Evolutionary conservation across 2,113 vertebrate species (phyloP), one percentile per base, ranked within the genome.

Genomic region (Grus americana): DNA sequence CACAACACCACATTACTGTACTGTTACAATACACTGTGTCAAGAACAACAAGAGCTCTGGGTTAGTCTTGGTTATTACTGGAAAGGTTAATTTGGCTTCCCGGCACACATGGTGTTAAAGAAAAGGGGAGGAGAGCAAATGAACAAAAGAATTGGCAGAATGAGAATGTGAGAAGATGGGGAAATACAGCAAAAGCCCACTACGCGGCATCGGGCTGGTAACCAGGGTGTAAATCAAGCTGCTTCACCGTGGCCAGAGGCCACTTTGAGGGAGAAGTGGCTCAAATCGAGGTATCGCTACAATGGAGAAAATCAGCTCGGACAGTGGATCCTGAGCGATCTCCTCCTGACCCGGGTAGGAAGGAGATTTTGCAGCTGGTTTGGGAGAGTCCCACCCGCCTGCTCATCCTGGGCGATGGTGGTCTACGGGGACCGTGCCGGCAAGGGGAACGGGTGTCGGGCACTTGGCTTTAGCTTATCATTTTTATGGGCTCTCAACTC

Each of bases 1-100:
- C 96, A 97, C 97, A 96, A 97, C 92, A 98, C 83, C 96, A 97
- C 96, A 97, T 91, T 95, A 96, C 96, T 97, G 93, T 96, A 97
- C 95, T 97, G 95, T 95, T 97, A 98, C 97, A 97, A 97, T 92
- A 94, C 96, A 98, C 92, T 96, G 97, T 94, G 87, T 94, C 95
- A 95, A 97, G 94, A 95, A 97, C 94, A 96, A 97, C 93, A 95
- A 95, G 96, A 97, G 93, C 95, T 96, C 88, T 86, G 91, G 95
- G 95, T 98, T 97, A 96, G 96, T 97, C 93, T 94, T 1, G 74
- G 93, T 95, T 97, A 92, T 91, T 71, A 79, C 66, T 96, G 83
- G 94, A 95, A 75, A 95, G 76, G 91, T 94, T 93, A 93, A 96
- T 44, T 86, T 79, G 91, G 85, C 93, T 97, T 97, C 96, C 91